These are phyloP conservation scores for Matsumyia berberina DNA, from an alignment of 2,888 invertebrate species.

Conservation along the genomic window DNA sequence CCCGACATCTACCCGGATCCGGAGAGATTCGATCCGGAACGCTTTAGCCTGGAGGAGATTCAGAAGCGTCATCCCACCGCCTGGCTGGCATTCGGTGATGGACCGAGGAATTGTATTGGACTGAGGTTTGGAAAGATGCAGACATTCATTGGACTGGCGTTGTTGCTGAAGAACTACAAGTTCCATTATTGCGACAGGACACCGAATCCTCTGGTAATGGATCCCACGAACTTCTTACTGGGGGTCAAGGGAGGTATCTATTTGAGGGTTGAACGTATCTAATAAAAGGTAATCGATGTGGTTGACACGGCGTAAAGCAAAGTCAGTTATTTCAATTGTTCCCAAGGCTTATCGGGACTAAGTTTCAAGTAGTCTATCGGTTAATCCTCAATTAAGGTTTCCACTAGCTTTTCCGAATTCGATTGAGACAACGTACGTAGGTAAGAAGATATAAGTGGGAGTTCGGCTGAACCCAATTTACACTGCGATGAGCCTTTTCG, in stretches of 20 bases:
- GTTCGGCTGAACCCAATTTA: no score
- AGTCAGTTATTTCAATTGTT: no score
- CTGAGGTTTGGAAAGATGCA: conserved; percentile 76
- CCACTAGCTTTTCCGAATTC: no score
- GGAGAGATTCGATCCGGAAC: conserved; percentile 86
- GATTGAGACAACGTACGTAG: no score
- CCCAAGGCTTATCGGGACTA: no score
- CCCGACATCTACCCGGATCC: conserved; percentile 85
- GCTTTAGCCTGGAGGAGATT: conserved; percentile 86
- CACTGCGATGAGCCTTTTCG: no score
- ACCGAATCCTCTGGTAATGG: conserved; percentile 54
- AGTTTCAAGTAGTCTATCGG: no score
- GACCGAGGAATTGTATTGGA: conserved; percentile 82
- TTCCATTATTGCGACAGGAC: conserved; percentile 58
- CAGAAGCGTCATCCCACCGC: conserved; percentile 83
- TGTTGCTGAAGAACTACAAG: conserved; percentile 44
- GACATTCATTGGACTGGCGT: conserved; percentile 16
- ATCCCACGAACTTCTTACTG: conserved; percentile 35
- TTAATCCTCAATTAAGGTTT: no score
- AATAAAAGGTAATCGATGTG: conserved; percentile 3
- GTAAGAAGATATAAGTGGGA: no score
- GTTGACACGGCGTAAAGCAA: no score
- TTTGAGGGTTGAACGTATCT: conserved; percentile 58
- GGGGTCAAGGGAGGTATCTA: conserved; percentile 71
- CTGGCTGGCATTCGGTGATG: conserved; percentile 82